phyloP scores from a whole-genome alignment of 2,797 vertebrate genomes.

The Eremophila alpestris region DNA sequence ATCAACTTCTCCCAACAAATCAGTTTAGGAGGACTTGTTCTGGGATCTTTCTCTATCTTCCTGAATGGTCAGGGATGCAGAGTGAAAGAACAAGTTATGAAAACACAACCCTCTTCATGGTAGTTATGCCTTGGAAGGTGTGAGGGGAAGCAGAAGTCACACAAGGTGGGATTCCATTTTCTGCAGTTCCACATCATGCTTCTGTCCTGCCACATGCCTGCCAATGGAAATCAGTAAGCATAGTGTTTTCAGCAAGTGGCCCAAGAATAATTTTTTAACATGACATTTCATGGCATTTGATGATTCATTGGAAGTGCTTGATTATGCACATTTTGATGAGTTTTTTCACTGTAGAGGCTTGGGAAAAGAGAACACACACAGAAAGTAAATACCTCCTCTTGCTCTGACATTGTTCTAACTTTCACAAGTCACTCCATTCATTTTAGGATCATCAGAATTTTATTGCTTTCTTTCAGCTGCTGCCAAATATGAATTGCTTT shows the following conservation, averaged over 20 bases:
- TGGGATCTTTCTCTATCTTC: background rate
- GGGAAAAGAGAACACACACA: background rate
- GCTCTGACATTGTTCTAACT: background rate
- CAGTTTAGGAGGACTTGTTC: background rate
- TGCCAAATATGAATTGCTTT: background rate
- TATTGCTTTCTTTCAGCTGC: background rate
- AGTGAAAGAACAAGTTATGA: background rate
- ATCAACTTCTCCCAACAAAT: background rate
- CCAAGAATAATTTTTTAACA: background rate
- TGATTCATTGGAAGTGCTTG: slow-evolving; percentile 34
- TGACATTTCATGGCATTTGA: slow-evolving; percentile 29
- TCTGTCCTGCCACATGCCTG: background rate
- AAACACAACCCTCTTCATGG: background rate
- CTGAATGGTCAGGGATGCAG: background rate
- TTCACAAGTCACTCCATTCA: background rate
- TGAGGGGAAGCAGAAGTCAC: background rate
- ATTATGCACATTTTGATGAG: slow-evolving; percentile 51
- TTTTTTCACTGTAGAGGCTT: background rate
- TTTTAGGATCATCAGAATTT: background rate
- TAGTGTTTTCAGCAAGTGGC: background rate
- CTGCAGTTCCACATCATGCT: background rate
- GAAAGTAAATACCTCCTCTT: background rate
- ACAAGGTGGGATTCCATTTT: background rate
- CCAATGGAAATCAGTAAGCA: background rate
- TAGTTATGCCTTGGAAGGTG: background rate